A percentile compares a stretch with the other conserved stretches of the same genome.
Evolutionary conservation across 2,113 vertebrate species (phyloP).

Genomic region (Irena cyanogastra): DNA sequence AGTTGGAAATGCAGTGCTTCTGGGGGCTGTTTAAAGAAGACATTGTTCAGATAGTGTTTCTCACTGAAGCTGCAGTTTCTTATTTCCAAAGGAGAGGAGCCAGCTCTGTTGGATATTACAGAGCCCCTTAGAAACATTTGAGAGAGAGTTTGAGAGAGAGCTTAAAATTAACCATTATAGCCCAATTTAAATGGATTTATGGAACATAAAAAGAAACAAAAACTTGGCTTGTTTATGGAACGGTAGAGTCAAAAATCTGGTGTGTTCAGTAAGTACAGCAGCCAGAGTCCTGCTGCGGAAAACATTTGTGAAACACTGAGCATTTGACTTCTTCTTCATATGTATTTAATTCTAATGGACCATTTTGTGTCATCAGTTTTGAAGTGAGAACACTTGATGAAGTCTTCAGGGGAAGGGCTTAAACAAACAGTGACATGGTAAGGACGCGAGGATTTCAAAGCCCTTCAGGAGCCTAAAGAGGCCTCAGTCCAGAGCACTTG

Average conservation of each 20-base stretch:
- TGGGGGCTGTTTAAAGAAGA: slow-evolving; percentile 22
- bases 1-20: slow-evolving; percentile 34
- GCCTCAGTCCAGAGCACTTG: background rate
- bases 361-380: background rate
- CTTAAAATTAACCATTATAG: slow-evolving; percentile 28
- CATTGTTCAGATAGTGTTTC: slow-evolving; percentile 17
- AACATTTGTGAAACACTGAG: background rate
- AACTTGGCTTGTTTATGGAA: slow-evolving; percentile 4
- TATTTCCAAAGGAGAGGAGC: slow-evolving; percentile 14
- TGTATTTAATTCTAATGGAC: background rate
- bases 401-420: background rate
- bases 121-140: background rate
- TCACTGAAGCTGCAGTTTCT: background rate
- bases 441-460: background rate
- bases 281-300: background rate
- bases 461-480: background rate
- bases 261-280: background rate
- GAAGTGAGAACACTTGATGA: background rate
- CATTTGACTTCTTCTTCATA: background rate
- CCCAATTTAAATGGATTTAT: background rate
- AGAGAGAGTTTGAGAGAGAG: background rate
- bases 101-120: slow-evolving; percentile 9
- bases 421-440: background rate
- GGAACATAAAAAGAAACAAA: background rate
- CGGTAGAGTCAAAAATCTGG: background rate